Evolutionary conservation across 23 tunicate genomes (phyloP), one percentile per base, ranked within the genome.

Genomic region (Corella eumyota): DNA sequence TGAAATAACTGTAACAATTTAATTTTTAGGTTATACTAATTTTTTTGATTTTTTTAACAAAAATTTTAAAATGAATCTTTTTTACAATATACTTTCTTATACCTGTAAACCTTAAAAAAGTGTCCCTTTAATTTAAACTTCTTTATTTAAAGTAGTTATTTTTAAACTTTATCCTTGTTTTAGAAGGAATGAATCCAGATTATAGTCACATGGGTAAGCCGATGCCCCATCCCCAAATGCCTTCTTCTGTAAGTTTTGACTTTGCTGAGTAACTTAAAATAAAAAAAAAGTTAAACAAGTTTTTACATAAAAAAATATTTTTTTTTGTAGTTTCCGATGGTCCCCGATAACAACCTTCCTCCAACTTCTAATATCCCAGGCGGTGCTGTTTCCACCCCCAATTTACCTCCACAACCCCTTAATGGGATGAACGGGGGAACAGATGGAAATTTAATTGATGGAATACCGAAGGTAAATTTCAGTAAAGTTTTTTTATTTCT

Each of bases 401-500:
- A 69, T 47, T 37, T 84, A 46, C 28, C 66, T 4, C 67, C 82
- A n/a, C n/a, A n/a, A 34, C 36, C 59, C 45, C 36, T 84, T 57
- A 84, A 84, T 36, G 94, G 94, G 30, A 64, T 84, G 47, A 84
- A 84, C 73, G 94, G 94, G 26, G 32, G 70, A 9, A 78, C 68
- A 1, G 94, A 84, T 22, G 70, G 47, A 1, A 29, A 63, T 3
- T 58, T 75, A 67, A 52, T 84, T 47, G 94, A 84, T 0, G 94
- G 69, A 38, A 22, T 84, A 60, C 71, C 92, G 46, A 84, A 84
- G 73, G 94, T 76, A 48, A 9, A 38, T 31, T 1, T n/a, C n/a
- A n/a, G n/a, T n/a, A n/a, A n/a, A n/a, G 48, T 40, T 40, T 40
- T 11, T 40, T 40, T 40, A 11, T 40, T 40, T 40, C 48, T 9